These are phyloP conservation scores for Pseudois nayaur DNA, from an alignment of 2,113 vertebrate genomes.

Conservation along the genomic window DNA sequence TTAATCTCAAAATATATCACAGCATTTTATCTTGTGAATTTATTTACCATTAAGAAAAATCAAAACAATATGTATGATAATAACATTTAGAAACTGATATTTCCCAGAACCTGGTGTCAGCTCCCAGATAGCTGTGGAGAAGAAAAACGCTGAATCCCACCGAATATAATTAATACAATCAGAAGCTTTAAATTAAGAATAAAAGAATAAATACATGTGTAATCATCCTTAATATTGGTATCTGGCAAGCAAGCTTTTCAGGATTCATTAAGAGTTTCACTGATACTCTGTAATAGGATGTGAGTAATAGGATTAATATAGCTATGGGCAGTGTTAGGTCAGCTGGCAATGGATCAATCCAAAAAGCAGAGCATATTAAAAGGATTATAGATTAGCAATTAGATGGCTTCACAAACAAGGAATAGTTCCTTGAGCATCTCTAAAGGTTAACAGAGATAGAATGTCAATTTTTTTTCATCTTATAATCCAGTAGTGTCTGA, in stretches of 20 bases:
- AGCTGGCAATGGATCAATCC: slow-evolving; percentile 94
- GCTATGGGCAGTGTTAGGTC: slow-evolving; percentile 87
- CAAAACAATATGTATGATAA: slow-evolving; percentile 71
- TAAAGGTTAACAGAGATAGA: slow-evolving; percentile 85
- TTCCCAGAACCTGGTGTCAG: slow-evolving; percentile 23
- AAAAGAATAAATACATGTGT: slow-evolving; percentile 64
- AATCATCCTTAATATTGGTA: slow-evolving; percentile 79
- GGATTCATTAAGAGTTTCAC: slow-evolving; percentile 80
- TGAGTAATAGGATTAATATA: slow-evolving; percentile 95
- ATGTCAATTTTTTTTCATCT: slow-evolving; percentile 77
- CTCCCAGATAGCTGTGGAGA: slow-evolving; percentile 15
- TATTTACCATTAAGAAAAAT: slow-evolving; percentile 69
- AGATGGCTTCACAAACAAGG: slow-evolving; percentile 89
- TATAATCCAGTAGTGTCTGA: slow-evolving; percentile 78
- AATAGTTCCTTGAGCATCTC: slow-evolving; percentile 81
- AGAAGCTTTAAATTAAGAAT: slow-evolving; percentile 74
- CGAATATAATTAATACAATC: slow-evolving; percentile 75
- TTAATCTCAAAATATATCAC: slow-evolving; percentile 54
- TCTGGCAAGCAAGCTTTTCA: slow-evolving; percentile 74
- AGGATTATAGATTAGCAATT: slow-evolving; percentile 99
- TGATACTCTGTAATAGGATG: slow-evolving; percentile 79
- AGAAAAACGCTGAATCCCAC: slow-evolving; percentile 59
- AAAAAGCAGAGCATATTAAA: slow-evolving; percentile 91
- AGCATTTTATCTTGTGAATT: slow-evolving; percentile 50
- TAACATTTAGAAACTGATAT: slow-evolving; percentile 21